Evolutionary conservation across 2,113 vertebrate species (phyloP), one percentile per base, ranked within the genome.

Genomic region (Brachypodius melanocephalos): DNA sequence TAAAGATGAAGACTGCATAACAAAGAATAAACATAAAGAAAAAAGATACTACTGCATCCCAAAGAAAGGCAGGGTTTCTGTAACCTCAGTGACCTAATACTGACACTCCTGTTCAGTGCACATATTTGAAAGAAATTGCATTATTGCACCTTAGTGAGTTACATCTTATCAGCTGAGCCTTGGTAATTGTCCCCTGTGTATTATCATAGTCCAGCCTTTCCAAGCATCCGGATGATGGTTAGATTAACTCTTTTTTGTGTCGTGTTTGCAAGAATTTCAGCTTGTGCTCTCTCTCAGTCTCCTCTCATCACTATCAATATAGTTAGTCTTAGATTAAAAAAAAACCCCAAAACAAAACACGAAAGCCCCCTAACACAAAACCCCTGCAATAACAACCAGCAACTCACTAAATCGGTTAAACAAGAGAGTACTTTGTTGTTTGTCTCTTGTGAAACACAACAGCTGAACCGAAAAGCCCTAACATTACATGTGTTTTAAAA

Each of bases 141-240:
- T 94, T 94, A 63, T 85, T 91, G 78, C 81, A 76, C 78, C 82
- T 89, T 95, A 79, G 90, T 65, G 88, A 72, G 65, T 66, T 88
- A 31, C 49, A 75, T 42, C 32, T 36, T 82, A 91, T 96, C 92
- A 93, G 88, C 93, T 96, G 96, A 90, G 85, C 92, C 49, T 31
- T 48, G 31, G 42, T 93, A 91, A 88, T 93, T 91, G 77, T 93
- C 93, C 69, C 89, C 49, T 42, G 78, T 83, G 71, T 68, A 79
- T 91, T 91, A 54, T 57, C 66, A 11, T 45, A 79, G 88, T 90
- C 74, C 62, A 88, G 45, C 42, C 58, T 72, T 81, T 68, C 81
- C 45, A 68, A 65, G 54, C 45, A n/a, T 78, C 58, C 57, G 36
- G 34, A 26, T 85, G 67, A 69, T 79, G 71, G 49, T 88, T 88